Evolutionary conservation across 1,140 invertebrate genomes (phyloP).

Genomic region (Drosophila subpulchrella): DNA sequence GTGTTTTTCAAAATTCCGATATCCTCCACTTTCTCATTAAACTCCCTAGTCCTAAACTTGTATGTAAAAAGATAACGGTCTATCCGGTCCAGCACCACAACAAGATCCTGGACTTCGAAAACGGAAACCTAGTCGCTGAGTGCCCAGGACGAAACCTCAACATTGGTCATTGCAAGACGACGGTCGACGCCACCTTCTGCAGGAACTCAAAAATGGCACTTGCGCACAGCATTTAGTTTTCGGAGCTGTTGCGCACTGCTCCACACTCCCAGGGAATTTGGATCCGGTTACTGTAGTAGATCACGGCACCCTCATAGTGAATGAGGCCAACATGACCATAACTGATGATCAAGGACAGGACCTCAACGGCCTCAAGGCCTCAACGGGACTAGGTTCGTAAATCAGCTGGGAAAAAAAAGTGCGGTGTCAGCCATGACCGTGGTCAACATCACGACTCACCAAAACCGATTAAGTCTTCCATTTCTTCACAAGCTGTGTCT

Average conservation of each 20-base stretch:
- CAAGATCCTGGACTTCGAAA: not conserved
- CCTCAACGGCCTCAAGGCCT: too few relatives aligned
- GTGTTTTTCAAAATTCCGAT: not conserved
- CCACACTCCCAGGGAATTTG: not conserved
- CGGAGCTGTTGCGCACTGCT: too few relatives aligned
- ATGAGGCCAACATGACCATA: too few relatives aligned
- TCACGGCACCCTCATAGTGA: not conserved
- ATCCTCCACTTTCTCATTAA: not conserved
- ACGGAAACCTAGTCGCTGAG: not conserved
- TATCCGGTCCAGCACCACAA: not conserved
- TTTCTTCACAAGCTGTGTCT: too few relatives aligned
- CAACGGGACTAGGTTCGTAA: constrained; percentile 4
- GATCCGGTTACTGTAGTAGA: too few relatives aligned
- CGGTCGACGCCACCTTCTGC: not conserved
- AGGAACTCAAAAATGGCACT: not conserved
- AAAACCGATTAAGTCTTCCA: not conserved
- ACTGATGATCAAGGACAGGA: too few relatives aligned
- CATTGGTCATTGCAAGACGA: not conserved
- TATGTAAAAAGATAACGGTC: not conserved
- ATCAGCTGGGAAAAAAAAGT: not conserved
- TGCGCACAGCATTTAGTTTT: too few relatives aligned
- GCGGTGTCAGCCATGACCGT: not conserved
- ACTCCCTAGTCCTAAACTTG: not conserved
- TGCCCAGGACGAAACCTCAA: not conserved
- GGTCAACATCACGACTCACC: not conserved